Evolutionary conservation across 2,797 vertebrate genomes (phyloP).

Genomic region (Nyctalus aviator): DNA sequence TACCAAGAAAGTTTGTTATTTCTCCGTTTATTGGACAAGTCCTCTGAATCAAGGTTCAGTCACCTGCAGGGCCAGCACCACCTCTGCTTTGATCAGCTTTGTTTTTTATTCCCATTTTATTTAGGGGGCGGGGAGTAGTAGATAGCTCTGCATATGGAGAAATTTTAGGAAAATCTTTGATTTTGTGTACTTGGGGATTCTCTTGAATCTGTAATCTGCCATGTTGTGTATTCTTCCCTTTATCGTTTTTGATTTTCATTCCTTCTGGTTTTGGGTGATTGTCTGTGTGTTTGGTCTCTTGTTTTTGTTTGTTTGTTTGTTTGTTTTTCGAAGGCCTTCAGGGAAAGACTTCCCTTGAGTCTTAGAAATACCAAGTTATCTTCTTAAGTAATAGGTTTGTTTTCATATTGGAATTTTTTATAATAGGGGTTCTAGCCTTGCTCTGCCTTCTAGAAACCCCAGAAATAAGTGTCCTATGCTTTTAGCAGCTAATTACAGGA

Average conservation of each 20-base stretch:
- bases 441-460: neutral
- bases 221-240: fast-evolving
- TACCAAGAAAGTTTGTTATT: neutral
- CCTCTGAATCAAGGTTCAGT: neutral
- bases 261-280: neutral
- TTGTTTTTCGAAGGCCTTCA: neutral
- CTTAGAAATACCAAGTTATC: neutral
- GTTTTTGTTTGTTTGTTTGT: neutral
- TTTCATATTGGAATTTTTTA: neutral
- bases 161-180: no score
- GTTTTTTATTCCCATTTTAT: neutral
- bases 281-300: neutral
- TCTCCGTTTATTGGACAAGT: neutral
- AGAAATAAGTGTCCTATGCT: neutral
- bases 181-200: neutral
- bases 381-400: neutral
- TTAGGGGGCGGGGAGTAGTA: neutral
- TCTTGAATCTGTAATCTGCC: neutral
- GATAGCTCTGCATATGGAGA: neutral
- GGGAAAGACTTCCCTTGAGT: neutral
- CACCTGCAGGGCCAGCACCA: neutral
- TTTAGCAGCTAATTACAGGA: neutral
- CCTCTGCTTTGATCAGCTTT: neutral
- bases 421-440: neutral
- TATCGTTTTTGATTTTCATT: neutral